Base-by-base conservation (phyloP, 2,888 invertebrate species). In the Drosophila mulleri region DNA sequence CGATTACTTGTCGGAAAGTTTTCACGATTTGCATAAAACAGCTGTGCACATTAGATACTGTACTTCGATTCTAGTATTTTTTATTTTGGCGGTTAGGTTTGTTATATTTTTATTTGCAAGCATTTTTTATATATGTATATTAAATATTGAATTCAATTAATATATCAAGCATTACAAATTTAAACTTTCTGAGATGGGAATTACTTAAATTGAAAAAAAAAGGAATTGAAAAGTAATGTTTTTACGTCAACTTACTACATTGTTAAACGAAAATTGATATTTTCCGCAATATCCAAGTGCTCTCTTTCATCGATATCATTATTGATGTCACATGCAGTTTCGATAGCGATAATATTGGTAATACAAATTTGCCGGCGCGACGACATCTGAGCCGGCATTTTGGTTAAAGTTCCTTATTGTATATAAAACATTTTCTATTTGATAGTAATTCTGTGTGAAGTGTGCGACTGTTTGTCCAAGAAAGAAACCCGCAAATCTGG, bases 401-500 rank as follows among this genome's bases (percentile, higher is more conserved):
- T 67, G 35, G 47, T 20, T 45, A 20, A 14, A 26, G 12, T n/a
- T 32, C 18, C 2, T 39, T 26, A 23, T 58, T 57, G 32, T 29
- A 16, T 41, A 20, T 42, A 1, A 45, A 54, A 50, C 20, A 20
- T 8, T 32, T 3, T 53, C 12, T 8, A 59, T 58, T 37, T 39
- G 11, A 11, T 64, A 11, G 59, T 67, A 18, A n/a, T 68, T 61
- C 18, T 41, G 52, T 52, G 56, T 56, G 26, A 54, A 50, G 66
- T 62, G 69, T 58, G 67, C 57, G 45, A 66, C 54, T 47, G 53
- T 61, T 66, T 62, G 67, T 72, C 52, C 58, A 66, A 57, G 7
- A 18, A 64, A 65, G 26, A 62, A 65, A 71, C 56, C 63, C 65
- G 94, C 96, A 96, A 97, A 97, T 97, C 97, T 97, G 97, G 97